Conservation (phyloP, 2,113 vertebrate species). For the Arizona elegans region DNA sequence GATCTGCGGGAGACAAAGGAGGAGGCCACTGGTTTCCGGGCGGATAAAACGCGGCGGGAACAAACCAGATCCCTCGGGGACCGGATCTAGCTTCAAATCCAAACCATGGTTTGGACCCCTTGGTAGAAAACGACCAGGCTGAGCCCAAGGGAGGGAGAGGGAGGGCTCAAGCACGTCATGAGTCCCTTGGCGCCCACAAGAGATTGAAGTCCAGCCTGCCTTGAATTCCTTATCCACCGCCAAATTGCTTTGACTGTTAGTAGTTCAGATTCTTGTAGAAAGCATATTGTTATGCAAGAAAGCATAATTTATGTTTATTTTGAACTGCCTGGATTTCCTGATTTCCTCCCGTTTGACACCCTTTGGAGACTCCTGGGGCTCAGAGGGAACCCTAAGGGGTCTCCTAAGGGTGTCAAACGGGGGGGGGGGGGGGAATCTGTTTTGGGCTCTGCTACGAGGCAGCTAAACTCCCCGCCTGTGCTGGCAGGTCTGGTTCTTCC, state of each 20-base stretch:
- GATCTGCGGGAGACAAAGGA: conserved; percentile 69
- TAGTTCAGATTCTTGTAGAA: too few species aligned
- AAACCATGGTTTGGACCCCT: neutral
- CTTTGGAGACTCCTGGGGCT: neutral
- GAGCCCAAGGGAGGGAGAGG: neutral
- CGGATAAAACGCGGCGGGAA: neutral
- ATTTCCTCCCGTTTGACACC: too few species aligned
- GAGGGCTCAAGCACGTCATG: neutral
- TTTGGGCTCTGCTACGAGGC: too few species aligned
- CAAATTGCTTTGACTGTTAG: too few species aligned
- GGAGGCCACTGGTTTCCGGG: neutral
- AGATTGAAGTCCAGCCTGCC: neutral
- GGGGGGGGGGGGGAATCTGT: too few species aligned
- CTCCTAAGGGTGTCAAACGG: too few species aligned
- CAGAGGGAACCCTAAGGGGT: too few species aligned
- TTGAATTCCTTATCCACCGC: too few species aligned
- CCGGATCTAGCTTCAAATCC: neutral
- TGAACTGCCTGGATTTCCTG: too few species aligned
- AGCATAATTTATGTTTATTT: too few species aligned
- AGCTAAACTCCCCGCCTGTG: neutral
- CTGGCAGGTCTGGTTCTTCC: neutral
- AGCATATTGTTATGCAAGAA: too few species aligned
- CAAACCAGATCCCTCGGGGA: neutral
- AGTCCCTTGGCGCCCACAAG: neutral
- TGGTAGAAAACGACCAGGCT: neutral